Evolutionary conservation across 2,888 invertebrate species (phyloP).

Genomic region (Agrochola litura): DNA sequence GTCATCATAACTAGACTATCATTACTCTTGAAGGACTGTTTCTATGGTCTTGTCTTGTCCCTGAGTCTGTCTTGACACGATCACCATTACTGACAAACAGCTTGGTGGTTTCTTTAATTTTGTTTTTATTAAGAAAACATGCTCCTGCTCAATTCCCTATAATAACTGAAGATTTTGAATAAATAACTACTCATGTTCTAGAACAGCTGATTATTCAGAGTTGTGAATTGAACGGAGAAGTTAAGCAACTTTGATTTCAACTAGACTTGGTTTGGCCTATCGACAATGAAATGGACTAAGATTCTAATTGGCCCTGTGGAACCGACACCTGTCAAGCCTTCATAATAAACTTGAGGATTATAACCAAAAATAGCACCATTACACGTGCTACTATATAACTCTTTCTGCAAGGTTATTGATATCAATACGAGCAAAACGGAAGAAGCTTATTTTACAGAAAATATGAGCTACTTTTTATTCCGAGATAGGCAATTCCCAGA

Average conservation of each 20-base stretch:
- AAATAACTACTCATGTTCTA: background rate
- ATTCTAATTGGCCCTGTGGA: background rate
- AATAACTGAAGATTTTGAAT: background rate
- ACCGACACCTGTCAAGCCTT: background rate
- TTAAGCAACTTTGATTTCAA: background rate
- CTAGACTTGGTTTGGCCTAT: background rate
- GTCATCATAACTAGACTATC: no score
- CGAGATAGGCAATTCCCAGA: slow-evolving; percentile 60
- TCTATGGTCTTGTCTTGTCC: background rate
- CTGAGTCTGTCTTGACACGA: background rate
- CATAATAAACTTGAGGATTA: background rate
- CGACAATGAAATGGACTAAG: background rate
- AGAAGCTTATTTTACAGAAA: slow-evolving; percentile 54
- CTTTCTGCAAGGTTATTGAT: slow-evolving; percentile 38
- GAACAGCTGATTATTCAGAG: background rate
- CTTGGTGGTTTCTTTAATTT: background rate
- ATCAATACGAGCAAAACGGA: slow-evolving; percentile 30
- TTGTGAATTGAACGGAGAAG: background rate
- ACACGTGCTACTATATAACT: background rate
- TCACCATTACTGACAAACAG: background rate
- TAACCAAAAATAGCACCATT: background rate
- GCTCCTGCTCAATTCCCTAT: background rate
- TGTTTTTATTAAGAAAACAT: background rate
- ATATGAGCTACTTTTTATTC: slow-evolving; percentile 59
- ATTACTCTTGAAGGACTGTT: background rate